These are phyloP conservation scores for Netelia inedita DNA, from an alignment of 2,888 invertebrate genomes.

Conservation along the genomic window DNA sequence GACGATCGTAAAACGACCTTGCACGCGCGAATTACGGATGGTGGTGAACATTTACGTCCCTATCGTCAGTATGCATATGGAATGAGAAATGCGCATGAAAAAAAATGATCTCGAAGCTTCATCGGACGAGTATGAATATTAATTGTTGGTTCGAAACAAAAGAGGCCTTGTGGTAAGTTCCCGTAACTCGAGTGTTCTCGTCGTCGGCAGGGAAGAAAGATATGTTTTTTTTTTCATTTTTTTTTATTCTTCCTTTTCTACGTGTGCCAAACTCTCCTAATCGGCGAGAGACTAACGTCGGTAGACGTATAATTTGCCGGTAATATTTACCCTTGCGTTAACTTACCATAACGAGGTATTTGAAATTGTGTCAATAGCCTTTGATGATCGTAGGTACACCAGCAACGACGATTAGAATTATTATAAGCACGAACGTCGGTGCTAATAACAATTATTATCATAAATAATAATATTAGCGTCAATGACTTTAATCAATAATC, in stretches of 20 bases:
- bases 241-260: background rate
- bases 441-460: conserved; percentile 3
- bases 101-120: background rate
- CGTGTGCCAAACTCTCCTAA: background rate
- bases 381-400: background rate
- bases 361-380: conserved; percentile 40
- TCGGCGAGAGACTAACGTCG: background rate
- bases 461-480: background rate
- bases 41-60: too few species aligned
- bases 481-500: background rate
- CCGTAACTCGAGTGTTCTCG: background rate
- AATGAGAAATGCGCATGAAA: background rate
- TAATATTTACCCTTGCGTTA: conserved; percentile 50
- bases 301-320: background rate
- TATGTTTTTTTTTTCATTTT: conserved; percentile 2
- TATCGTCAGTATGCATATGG: background rate
- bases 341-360: conserved; percentile 36
- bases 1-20: too few species aligned
- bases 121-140: conserved; percentile 4
- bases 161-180: background rate
- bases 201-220: background rate
- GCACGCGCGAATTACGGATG: too few species aligned
- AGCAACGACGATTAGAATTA: background rate
- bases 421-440: too few species aligned
- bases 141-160: background rate